Evolutionary conservation across 2,888 invertebrate genomes (phyloP).

Genomic region (Ormyrus nitidulus): DNA sequence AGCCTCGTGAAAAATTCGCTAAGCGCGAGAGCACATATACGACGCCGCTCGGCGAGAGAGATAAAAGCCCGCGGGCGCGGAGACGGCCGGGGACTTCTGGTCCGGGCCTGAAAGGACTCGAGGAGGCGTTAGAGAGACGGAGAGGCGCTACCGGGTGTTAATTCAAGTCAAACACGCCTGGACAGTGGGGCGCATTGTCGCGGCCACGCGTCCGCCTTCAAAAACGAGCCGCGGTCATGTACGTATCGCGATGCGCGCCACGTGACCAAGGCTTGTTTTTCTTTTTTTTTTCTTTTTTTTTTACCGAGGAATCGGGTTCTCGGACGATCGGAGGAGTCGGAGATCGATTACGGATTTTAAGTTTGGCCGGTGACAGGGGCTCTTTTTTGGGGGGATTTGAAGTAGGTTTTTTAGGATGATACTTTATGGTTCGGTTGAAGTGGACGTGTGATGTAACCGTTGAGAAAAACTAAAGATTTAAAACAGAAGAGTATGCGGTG

Average conservation of each 20-base stretch:
- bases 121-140: background rate
- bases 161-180: constrained; percentile 37
- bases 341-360: no score
- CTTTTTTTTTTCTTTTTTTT: no score
- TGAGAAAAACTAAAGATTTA: no score
- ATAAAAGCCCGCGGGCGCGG: background rate
- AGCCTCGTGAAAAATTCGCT: no score
- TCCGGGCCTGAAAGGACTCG: background rate
- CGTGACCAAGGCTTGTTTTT: background rate
- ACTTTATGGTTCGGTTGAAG: no score
- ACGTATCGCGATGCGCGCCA: background rate
- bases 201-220: background rate
- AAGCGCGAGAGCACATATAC: background rate
- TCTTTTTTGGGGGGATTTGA: no score
- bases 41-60: background rate
- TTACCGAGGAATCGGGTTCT: no score
- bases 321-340: no score
- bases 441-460: no score
- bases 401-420: no score
- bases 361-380: no score
- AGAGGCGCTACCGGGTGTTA: constrained; percentile 47
- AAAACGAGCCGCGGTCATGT: background rate
- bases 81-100: background rate
- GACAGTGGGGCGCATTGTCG: background rate
- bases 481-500: no score